Base-by-base conservation (phyloP, 2,797 vertebrate species). In the Acrossocheilus fasciatus region DNA sequence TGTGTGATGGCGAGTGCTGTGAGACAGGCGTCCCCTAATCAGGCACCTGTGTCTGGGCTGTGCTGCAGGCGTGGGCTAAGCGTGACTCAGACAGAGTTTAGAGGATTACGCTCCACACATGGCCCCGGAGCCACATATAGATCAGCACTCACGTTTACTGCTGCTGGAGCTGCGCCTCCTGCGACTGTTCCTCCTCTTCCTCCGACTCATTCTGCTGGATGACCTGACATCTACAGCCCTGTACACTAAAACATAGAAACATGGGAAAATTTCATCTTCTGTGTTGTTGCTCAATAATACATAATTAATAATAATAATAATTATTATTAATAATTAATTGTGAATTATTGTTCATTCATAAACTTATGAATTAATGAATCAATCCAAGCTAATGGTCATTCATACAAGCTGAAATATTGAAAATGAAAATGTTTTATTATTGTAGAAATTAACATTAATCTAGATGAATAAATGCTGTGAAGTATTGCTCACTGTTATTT, bases 181-280 rank as follows among this genome's bases (percentile, higher is more conserved):
- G 91, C 91, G 96, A 92, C 91, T 96, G 91, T 91, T 94, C 91
- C 95, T 97, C 92, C 96, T 96, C 94, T 94, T 96, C 91, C 96
- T 96, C 86, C 93, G 96, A 88, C 95, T 97, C 97, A 98, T 98
- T 88, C 87, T 93, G 62, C 36, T 57, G 20, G 45, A 17, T 34
- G 17, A 45, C 26, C 84, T 41, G 62, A 41, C 81, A 68, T 86
- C 43, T 52, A 74, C 23, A 68, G 36, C 75, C 70, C 76, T 10
- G 26, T 52, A 23, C 57, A 82, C 82, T 85, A 36, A 45, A 75
- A 76, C 62, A 45, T 30, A 73, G 59, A 73, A 82, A 64, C n/a
- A 43, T 41, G 43, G 34, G 18, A 5, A 1, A 36, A 26, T 52
- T 34, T 14, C 64, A 69, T 59, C 23, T 9, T 23, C 30, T 4